A percentile compares a stretch with the other conserved stretches of the same genome.
phyloP scores from a whole-genome alignment of 2,888 invertebrate species.

The Ditula angustiorana region DNA sequence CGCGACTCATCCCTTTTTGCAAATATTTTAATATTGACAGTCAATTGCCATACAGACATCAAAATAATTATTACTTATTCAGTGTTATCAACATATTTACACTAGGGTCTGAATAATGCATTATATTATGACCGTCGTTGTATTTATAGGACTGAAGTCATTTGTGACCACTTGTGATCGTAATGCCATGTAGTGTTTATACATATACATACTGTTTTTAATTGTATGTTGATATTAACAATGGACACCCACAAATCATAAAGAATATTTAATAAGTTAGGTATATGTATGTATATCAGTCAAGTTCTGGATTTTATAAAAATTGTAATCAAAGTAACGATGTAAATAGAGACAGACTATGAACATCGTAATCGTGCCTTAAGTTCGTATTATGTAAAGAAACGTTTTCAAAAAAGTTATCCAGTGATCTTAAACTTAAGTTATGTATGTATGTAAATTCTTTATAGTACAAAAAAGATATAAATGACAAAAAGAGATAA shows the following conservation, averaged over 20 bases:
- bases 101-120: slow-evolving; percentile 51
- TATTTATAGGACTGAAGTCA: slow-evolving; percentile 80
- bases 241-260: neutral
- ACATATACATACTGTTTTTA: slow-evolving; percentile 3
- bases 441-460: too few relatives aligned
- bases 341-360: too few relatives aligned
- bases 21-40: neutral
- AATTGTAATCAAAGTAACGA: too few relatives aligned
- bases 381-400: too few relatives aligned
- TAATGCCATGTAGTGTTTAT: slow-evolving; percentile 13
- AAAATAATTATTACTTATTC: slow-evolving; percentile 6
- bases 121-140: slow-evolving; percentile 57
- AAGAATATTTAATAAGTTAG: neutral
- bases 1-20: too few relatives aligned
- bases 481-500: too few relatives aligned
- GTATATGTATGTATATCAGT: too few relatives aligned
- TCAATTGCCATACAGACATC: neutral
- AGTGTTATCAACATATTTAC: slow-evolving; percentile 21
- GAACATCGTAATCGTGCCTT: too few relatives aligned
- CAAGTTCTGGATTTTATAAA: too few relatives aligned
- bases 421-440: too few relatives aligned
- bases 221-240: slow-evolving; percentile 9
- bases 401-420: too few relatives aligned
- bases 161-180: slow-evolving; percentile 52
- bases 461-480: too few relatives aligned